Conservation (phyloP, 2,888 invertebrate genomes). For the Campopleginae sp. region DNA sequence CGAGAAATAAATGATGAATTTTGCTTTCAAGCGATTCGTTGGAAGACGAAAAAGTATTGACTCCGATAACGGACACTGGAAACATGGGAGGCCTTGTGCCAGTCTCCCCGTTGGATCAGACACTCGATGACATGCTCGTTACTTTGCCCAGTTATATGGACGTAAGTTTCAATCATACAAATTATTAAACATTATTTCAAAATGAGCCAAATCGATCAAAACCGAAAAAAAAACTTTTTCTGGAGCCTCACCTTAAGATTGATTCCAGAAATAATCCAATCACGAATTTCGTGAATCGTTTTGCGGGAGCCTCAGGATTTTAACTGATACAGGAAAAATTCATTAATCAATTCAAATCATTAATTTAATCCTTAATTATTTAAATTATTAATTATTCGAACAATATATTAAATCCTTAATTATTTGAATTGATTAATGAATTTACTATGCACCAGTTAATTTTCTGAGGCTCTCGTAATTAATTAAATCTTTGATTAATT, state of each 20-base stretch:
- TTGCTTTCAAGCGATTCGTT: conserved; percentile 63
- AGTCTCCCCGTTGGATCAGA: conserved; percentile 81
- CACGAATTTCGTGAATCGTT: not conserved
- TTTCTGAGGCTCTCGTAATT: not conserved
- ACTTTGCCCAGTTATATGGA: conserved; percentile 82
- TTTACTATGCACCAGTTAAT: not conserved
- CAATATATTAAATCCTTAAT: not conserved
- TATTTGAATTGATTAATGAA: not conserved
- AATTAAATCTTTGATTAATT: no score
- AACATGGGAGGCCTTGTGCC: conserved; percentile 81
- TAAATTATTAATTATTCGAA: not conserved
- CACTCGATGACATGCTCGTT: conserved; percentile 80
- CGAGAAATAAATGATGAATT: not conserved
- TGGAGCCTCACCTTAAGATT: not conserved
- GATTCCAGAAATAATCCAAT: not conserved
- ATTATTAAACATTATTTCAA: no score
- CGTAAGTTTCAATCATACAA: conserved; percentile 72
- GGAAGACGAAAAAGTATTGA: conserved; percentile 80
- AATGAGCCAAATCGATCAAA: not conserved
- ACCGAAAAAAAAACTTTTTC: not conserved
- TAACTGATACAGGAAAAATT: no score
- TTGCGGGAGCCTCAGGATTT: not conserved
- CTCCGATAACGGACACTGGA: conserved; percentile 79
- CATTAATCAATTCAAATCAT: no score
- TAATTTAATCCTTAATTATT: no score